Evolutionary conservation across 1,140 invertebrate species (phyloP).

Genomic region (Brachionus rubens): DNA sequence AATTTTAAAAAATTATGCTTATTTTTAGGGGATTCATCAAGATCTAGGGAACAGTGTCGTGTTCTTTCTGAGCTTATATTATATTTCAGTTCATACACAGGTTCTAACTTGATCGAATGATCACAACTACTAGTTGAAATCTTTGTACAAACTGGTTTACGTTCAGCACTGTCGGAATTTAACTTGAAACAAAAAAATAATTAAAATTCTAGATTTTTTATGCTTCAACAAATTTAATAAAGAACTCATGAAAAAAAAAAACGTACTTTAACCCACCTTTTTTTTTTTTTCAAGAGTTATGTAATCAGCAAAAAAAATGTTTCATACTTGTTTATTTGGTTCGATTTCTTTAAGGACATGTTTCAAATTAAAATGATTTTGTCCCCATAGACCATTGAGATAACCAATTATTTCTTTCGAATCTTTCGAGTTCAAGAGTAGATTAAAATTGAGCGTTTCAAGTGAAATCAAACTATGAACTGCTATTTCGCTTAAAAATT

Average conservation of each 20-base stretch:
- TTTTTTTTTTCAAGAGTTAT: no score
- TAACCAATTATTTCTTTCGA: background rate
- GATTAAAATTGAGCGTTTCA: background rate
- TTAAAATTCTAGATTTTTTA: background rate
- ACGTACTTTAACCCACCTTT: no score
- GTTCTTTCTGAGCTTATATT: no score
- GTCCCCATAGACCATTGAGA: conserved; percentile 29
- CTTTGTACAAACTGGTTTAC: no score
- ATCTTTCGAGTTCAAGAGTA: background rate
- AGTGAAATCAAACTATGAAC: conserved; percentile 40
- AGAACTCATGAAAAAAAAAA: no score
- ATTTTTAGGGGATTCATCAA: no score
- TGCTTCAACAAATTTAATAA: no score
- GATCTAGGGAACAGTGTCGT: no score
- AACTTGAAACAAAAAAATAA: background rate
- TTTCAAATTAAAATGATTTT: conserved; percentile 30
- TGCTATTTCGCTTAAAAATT: conserved; percentile 21
- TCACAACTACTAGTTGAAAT: no score
- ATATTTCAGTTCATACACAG: no score
- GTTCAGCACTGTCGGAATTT: background rate
- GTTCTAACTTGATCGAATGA: no score
- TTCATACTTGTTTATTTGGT: conserved; percentile 1
- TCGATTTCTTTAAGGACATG: conserved; percentile 22
- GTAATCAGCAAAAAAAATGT: background rate
- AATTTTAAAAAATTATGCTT: conserved; percentile 20